Evolutionary conservation across 2,888 invertebrate genomes (phyloP), one percentile per base, ranked within the genome.

Genomic region (Hypomecis atomaria): DNA sequence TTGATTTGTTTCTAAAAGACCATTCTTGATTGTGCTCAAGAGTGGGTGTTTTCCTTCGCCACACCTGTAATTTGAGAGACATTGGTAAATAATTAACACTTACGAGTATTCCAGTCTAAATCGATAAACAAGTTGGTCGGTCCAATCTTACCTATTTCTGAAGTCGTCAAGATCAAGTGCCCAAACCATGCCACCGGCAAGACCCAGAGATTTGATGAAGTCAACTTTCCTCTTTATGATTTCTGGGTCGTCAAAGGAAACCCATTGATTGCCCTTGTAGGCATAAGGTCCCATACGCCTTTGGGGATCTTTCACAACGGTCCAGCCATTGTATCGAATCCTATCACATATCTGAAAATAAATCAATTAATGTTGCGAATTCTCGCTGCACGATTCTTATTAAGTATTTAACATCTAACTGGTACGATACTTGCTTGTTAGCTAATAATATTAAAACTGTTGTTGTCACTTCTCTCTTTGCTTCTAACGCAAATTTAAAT

Each of bases 121-220:
- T 4, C 5, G 2, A 49, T 10, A 4, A 5, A 5, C 11, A 1
- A n/a, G n/a, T 8, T 50, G 13, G 6, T 1, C 5, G 9, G 6
- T 33, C 55, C 36, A 63, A 63, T 3, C 61, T 56, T 80, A 92
- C 92, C 92, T 94, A 79, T 96, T 95, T 69, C 94, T 95, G 81
- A 97, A 98, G 85, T 98, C 98, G 74, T 98, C 98, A 72, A 98
- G 94, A 90, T 98, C 98, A 42, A 98, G 88, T 0, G 98, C 97
- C 98, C 98, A 98, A 48, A 98, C 95, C 97, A 98, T 98, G 13
- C 97, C 97, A 63, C 98, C 98, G 10, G 96, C 98, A 13, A 98
- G 93, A 67, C 95, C 94, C 86, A 97, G 93, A 10, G 95, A 94
- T 67, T 96, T 94, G 42, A 98, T 95, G 76, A 95, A 96, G 75